A percentile compares a stretch with the other conserved stretches of the same genome.
Evolutionary conservation across 2,888 invertebrate species (phyloP).

Genomic region (Zaprionus bogoriensis): DNA sequence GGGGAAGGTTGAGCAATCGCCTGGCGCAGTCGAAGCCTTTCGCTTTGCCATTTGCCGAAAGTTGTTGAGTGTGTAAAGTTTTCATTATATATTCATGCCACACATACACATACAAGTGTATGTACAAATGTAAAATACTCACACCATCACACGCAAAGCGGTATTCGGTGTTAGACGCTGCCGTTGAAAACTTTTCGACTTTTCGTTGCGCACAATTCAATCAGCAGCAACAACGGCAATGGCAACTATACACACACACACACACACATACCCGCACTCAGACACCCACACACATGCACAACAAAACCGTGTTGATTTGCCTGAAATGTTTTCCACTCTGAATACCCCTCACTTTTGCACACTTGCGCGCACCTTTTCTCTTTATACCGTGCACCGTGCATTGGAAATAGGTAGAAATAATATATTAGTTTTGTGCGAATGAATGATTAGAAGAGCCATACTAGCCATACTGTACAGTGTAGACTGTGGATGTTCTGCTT

Average conservation of each 20-base stretch:
- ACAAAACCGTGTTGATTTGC: conserved; percentile 57
- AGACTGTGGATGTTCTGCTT: too few relatives aligned
- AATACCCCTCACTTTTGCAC: too few relatives aligned
- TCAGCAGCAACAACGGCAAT: conserved; percentile 45
- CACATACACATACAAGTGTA: conserved; percentile 11
- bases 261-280: neutral
- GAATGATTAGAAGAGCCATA: too few relatives aligned
- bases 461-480: too few relatives aligned
- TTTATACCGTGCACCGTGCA: too few relatives aligned
- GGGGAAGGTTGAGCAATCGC: neutral
- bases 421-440: too few relatives aligned
- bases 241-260: conserved; percentile 1
- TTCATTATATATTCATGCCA: conserved; percentile 60
- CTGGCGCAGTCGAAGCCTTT: neutral
- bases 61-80: conserved; percentile 55
- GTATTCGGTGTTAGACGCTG: conserved; percentile 52
- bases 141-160: conserved; percentile 1
- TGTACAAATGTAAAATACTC: too few relatives aligned
- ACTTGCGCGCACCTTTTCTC: too few relatives aligned
- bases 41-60: conserved; percentile 9
- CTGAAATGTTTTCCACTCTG: conserved; percentile 15
- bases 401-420: too few relatives aligned
- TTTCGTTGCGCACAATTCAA: conserved; percentile 62
- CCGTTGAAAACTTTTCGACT: conserved; percentile 60
- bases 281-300: conserved; percentile 3